Evolutionary conservation across 2,888 invertebrate species (phyloP).

Genomic region (Xestia xanthographa): DNA sequence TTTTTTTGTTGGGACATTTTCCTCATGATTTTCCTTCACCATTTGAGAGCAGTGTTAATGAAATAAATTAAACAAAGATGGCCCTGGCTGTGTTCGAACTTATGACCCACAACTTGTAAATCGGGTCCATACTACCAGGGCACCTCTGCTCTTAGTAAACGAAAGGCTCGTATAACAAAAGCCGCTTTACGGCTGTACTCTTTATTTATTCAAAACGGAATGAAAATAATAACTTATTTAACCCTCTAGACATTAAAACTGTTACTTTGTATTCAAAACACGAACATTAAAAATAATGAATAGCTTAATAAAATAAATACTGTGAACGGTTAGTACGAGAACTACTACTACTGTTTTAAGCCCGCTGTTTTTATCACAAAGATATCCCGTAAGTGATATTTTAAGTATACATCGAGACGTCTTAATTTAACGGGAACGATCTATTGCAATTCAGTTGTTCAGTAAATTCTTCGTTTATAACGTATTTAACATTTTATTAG

Average conservation of each 20-base stretch:
- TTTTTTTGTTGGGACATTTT: too few relatives aligned
- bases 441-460: background rate
- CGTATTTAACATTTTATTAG: too few relatives aligned
- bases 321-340: background rate
- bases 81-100: too few relatives aligned
- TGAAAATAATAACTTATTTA: constrained; percentile 16
- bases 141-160: background rate
- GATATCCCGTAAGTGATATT: too few relatives aligned
- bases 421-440: background rate
- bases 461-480: background rate
- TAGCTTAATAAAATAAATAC: constrained; percentile 18
- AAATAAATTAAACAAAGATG: too few relatives aligned
- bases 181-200: background rate
- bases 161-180: background rate
- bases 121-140: too few relatives aligned
- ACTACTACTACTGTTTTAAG: too few relatives aligned
- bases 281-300: constrained; percentile 31
- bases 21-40: too few relatives aligned
- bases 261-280: constrained; percentile 48
- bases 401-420: too few relatives aligned
- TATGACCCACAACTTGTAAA: too few relatives aligned
- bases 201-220: constrained; percentile 28
- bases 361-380: too few relatives aligned
- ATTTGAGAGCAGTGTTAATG: too few relatives aligned
- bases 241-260: background rate